phyloP scores from a whole-genome alignment of 2,797 vertebrate species.

The Molossus alvarezi region DNA sequence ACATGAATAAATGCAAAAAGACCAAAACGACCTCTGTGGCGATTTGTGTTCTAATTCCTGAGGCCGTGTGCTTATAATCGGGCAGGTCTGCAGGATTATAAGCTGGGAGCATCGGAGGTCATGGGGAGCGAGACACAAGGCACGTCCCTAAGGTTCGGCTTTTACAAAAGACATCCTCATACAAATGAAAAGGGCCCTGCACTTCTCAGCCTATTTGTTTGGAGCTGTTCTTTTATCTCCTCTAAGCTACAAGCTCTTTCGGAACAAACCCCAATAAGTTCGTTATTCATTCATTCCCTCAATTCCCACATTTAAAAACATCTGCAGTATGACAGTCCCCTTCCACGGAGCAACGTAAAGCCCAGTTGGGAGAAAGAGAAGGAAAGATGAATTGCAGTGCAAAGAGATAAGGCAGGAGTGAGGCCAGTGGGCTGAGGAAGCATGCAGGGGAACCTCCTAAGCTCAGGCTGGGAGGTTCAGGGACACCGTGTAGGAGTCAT shows the following conservation, averaged over 20 bases:
- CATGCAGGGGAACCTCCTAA: rapidly evolving
- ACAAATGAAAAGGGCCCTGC: neutral
- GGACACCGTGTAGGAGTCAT: neutral
- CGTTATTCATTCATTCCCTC: neutral
- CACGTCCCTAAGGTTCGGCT: neutral
- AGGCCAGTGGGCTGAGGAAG: neutral
- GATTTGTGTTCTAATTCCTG: neutral
- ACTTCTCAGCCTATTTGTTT: neutral
- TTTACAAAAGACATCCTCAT: neutral
- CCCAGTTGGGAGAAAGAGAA: neutral
- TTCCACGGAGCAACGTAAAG: neutral
- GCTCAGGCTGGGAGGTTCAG: neutral
- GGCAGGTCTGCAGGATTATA: neutral
- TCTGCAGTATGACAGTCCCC: too few relatives aligned
- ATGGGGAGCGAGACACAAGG: neutral
- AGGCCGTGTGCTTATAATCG: neutral
- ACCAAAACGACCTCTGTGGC: neutral
- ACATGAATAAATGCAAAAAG: conserved; percentile 71
- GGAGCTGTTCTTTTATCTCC: neutral
- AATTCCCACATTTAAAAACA: neutral
- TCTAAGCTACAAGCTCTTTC: neutral
- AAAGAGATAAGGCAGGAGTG: neutral
- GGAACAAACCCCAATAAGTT: neutral
- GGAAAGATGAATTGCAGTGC: neutral
- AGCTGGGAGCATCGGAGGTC: neutral